Evolutionary conservation across 2,797 vertebrate species (phyloP).

Genomic region (Esox lucius): DNA sequence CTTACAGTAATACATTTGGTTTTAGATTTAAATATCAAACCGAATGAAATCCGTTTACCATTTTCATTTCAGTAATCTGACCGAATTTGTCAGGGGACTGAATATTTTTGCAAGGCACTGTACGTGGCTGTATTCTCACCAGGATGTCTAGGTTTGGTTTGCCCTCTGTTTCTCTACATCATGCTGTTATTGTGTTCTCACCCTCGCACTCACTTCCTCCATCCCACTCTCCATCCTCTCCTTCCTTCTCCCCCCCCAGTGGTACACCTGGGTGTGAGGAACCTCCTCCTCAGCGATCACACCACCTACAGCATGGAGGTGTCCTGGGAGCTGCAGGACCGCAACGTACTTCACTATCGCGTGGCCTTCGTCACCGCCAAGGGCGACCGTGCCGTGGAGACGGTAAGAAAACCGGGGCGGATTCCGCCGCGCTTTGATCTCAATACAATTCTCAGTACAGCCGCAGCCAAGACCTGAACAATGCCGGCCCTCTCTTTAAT

Average conservation of each 20-base stretch:
- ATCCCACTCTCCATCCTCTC: background rate
- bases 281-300: constrained; percentile 84
- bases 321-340: constrained; percentile 82
- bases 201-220: background rate
- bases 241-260: constrained; percentile 69
- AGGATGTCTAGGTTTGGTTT: background rate
- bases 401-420: constrained; percentile 66
- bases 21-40: too few species aligned
- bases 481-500: too few species aligned
- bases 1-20: too few species aligned
- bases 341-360: constrained; percentile 79
- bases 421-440: too few species aligned
- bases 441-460: too few species aligned
- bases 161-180: background rate
- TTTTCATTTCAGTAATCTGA: too few species aligned
- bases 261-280: constrained; percentile 80
- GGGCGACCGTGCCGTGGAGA: constrained; percentile 85
- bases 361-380: constrained; percentile 81
- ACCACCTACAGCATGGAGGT: constrained; percentile 88
- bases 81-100: too few species aligned
- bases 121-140: background rate
- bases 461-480: too few species aligned
- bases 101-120: background rate
- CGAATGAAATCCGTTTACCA: too few species aligned
- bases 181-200: background rate